phyloP scores from a whole-genome alignment of 2,113 vertebrate genomes.

The Cyphomyrus plagiostoma region DNA sequence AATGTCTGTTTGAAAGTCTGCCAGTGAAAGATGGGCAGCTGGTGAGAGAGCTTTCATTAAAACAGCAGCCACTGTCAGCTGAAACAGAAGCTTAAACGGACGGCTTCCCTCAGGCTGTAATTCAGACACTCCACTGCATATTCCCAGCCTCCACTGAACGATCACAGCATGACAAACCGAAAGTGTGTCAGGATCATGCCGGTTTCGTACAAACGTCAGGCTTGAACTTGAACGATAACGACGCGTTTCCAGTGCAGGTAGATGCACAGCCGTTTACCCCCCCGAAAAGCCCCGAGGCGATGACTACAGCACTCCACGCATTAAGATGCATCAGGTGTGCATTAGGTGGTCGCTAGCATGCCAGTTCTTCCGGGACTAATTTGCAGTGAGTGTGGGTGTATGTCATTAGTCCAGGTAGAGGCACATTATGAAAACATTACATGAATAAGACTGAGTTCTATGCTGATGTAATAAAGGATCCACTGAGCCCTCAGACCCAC shows the following conservation, averaged over 20 bases:
- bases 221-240: not conserved
- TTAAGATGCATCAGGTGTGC: not conserved
- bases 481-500: not conserved
- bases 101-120: not conserved
- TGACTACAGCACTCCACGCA: not conserved
- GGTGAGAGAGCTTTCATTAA: not conserved
- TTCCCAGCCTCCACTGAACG: not conserved
- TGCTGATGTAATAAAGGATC: conserved; percentile 16
- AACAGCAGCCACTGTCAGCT: not conserved
- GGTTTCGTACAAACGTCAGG: not conserved
- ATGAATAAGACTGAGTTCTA: conserved; percentile 22
- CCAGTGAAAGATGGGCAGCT: not conserved
- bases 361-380: not conserved
- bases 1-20: not conserved
- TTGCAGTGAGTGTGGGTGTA: not conserved
- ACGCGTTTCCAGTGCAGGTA: not conserved
- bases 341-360: not conserved
- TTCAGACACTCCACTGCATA: not conserved
- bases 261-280: not conserved
- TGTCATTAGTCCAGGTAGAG: conserved; percentile 1
- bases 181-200: not conserved
- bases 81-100: not conserved
- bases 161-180: not conserved
- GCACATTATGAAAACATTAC: conserved; percentile 15
- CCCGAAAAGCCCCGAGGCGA: not conserved